Evolutionary conservation across 2,888 invertebrate genomes (phyloP), one percentile per base, ranked within the genome.

Genomic region (Entomobrya proxima): DNA sequence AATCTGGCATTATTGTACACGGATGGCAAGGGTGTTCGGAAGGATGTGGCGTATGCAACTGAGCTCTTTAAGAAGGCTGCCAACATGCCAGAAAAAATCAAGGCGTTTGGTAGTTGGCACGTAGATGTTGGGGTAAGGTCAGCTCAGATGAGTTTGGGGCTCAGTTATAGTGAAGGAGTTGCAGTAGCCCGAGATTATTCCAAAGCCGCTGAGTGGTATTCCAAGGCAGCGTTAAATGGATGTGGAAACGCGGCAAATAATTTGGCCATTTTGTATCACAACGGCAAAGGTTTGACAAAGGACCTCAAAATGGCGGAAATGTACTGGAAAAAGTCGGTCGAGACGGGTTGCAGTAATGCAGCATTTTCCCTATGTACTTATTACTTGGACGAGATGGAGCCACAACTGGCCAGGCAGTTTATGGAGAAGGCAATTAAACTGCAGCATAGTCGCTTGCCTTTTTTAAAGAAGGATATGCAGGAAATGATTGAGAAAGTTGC

Each of bases 191-290:
- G n/a, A n/a, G n/a, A n/a, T n/a, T n/a, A n/a, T n/a, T n/a, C n/a
- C n/a, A n/a, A 47, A n/a, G 85, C 87, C 2, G 7, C 52, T 9
- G 9, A 75, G 0, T 87, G 87, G 87, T 87, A 85, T 87, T 98
- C 99, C 90, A 93, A 99, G 88, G 99, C 99, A 35, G 67, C 50
- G 13, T 47, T 67, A 0, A 67, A 67, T n/a, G 79, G 79, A 24
- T 18, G 1, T 1, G 79, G 67, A 5, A 47, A 32, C 21, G 58
- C 47, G 11, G 79, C 79, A 2, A 67, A 79, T 24, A 79, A 79
- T 21, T 47, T 87, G 2, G 87, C 72, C 0, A 21, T 58, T 1
- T 69, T 87, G 58, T 87, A 85, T 24, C 5, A 4, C 0, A 30
- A n/a, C 0, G 85, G 85, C 1, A 15, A 40, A 1, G 84, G 80